phyloP scores from a whole-genome alignment of 2,113 vertebrate species.

The Beaufortia kweichowensis region DNA sequence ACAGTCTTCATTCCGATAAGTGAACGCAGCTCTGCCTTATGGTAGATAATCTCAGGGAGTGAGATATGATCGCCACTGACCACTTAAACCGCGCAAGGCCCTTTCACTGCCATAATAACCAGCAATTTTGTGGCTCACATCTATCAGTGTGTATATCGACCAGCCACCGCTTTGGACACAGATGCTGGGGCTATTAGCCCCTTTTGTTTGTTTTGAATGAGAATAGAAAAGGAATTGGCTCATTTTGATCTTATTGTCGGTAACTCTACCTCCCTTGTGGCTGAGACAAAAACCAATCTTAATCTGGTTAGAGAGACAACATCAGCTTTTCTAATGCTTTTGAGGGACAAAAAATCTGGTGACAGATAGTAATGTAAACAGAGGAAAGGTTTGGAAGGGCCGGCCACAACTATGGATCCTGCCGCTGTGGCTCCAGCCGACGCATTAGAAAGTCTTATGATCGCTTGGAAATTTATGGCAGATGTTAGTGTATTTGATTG shows the following conservation, averaged over 20 bases:
- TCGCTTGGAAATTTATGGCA: slow-evolving; percentile 70
- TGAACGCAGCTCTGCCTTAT: slow-evolving; percentile 53
- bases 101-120: slow-evolving; percentile 64
- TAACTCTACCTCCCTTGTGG: slow-evolving; percentile 79
- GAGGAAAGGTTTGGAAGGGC: slow-evolving; percentile 62
- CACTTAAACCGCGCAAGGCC: slow-evolving; percentile 67
- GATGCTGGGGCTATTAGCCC: slow-evolving; percentile 80
- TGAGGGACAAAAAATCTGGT: slow-evolving; percentile 76
- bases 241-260: slow-evolving; percentile 82
- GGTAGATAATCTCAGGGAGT: slow-evolving; percentile 68
- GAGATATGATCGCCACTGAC: slow-evolving; percentile 78
- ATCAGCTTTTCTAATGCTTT: slow-evolving; percentile 78
- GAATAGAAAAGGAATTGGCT: slow-evolving; percentile 81
- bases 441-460: slow-evolving; percentile 61
- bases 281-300: slow-evolving; percentile 78
- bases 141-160: slow-evolving; percentile 78
- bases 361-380: slow-evolving; percentile 75
- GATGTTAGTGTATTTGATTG: slow-evolving; percentile 72
- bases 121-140: slow-evolving; percentile 66
- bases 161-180: slow-evolving; percentile 73
- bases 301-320: slow-evolving; percentile 76
- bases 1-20: slow-evolving; percentile 51
- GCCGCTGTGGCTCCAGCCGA: slow-evolving; percentile 53
- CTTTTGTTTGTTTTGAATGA: slow-evolving; percentile 84
- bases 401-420: slow-evolving; percentile 61